Base-by-base conservation (phyloP, 2,888 invertebrate genomes). In the Eristalis tenax region DNA sequence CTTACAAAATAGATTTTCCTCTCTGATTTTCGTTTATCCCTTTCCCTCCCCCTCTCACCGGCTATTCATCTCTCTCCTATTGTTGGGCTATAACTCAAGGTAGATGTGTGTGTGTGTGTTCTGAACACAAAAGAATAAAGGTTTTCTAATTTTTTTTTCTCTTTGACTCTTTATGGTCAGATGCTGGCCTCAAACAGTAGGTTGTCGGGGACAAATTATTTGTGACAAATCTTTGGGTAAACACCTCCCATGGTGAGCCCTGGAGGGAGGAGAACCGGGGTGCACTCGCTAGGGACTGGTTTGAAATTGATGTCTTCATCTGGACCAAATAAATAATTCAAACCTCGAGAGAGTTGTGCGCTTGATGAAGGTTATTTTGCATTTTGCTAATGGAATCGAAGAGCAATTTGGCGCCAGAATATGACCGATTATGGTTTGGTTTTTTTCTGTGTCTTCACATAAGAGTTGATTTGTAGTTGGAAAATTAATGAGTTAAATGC, bases 191-290 rank as follows among this genome's bases (percentile, higher is more conserved):
- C 68, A 76, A 71, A 80, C 76, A 80, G 73, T 83, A 83, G 80
- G 87, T 80, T 87, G 83, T 73, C 87, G 76, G 83, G 76, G 83
- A 87, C 87, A 83, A 87, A 83, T 87, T 87, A 61, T 83, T 87
- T 87, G 87, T 87, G 87, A 87, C 79, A 87, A 87, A 87, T 87
- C 71, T 78, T 87, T 80, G 70, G 68, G 87, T 87, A 87, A 87
- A 87, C 87, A 87, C 79, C 75, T 76, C 79, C 69, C 59, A 43
- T 28, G 23, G 64, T 18, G 70, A 64, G 74, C 59, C 28, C 22
- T 22, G 66, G 50, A 22, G 13, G 66, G 28, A 40, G 56, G 35
- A 32, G 40, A 63, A 66, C 57, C 65, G 83, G 38, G 83, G 28
- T 57, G 70, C 83, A 78, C 77, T 83, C 86, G 56, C 65, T 38